These are phyloP conservation scores for Avahi laniger DNA, from an alignment of 2,797 vertebrate species.

Conservation along the genomic window DNA sequence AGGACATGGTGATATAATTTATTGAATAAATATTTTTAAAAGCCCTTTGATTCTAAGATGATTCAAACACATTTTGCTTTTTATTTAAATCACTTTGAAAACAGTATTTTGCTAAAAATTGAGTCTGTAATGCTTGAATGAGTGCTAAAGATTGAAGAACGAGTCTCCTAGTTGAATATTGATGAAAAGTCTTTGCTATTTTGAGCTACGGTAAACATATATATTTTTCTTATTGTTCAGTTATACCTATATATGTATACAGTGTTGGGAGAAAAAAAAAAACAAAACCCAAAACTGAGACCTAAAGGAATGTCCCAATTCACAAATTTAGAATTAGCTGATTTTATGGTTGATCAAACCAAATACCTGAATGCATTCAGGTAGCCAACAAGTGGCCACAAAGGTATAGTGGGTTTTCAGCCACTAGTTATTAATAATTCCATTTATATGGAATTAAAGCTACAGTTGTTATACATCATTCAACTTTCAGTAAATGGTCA, in stretches of 20 bases:
- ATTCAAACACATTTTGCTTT: conserved; percentile 20
- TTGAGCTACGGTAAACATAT: not conserved
- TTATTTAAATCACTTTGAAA: conserved; percentile 11
- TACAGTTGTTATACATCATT: not conserved
- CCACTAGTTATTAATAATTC: not conserved
- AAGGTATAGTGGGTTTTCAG: not conserved
- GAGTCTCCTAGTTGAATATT: conserved; percentile 35
- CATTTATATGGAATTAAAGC: conserved; percentile 17
- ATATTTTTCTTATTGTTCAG: conserved; percentile 2
- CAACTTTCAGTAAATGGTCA: not conserved
- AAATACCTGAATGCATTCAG: not conserved
- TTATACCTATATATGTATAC: not conserved
- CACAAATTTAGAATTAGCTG: not conserved
- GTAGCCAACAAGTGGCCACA: not conserved
- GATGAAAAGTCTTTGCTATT: conserved; percentile 7
- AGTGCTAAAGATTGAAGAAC: conserved; percentile 41
- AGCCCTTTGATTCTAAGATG: not conserved
- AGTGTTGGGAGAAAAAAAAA: not conserved
- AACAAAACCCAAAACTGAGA: not conserved
- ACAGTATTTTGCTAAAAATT: conserved; percentile 49
- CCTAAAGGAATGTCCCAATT: not conserved
- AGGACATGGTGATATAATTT: not conserved
- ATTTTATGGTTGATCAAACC: conserved; percentile 2
- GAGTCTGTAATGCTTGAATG: conserved; percentile 21
- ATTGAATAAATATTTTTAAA: conserved; percentile 26